A percentile compares a stretch with the other conserved stretches of the same genome.
These are phyloP conservation scores for Scarus forsteni DNA, from an alignment of 2,797 vertebrate genomes.

Conservation along the genomic window DNA sequence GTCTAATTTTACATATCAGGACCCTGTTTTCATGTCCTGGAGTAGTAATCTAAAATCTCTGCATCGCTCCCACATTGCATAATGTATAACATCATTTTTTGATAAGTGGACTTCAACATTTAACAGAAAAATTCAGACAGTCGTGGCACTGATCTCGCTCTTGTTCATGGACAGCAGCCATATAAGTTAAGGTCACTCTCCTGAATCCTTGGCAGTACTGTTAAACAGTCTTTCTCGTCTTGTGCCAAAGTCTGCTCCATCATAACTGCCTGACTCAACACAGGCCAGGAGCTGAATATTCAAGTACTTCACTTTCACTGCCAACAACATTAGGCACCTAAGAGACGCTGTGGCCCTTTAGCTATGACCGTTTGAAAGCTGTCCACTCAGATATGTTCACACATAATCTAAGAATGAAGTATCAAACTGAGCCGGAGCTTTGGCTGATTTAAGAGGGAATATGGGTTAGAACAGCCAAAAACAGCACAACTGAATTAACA, in stretches of 20 bases:
- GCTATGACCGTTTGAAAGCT: conserved; percentile 9
- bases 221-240: conserved; percentile 28
- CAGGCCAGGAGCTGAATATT: conserved; percentile 42
- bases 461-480: background rate
- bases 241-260: conserved; percentile 33
- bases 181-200: background rate
- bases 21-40: too few relatives aligned
- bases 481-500: background rate
- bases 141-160: background rate
- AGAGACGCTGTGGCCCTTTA: conserved; percentile 25
- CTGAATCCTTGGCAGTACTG: conserved; percentile 27
- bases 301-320: conserved; percentile 40
- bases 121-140: conserved; percentile 1
- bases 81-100: background rate
- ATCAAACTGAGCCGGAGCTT: background rate
- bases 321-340: conserved; percentile 43
- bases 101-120: background rate
- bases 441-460: background rate
- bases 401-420: background rate
- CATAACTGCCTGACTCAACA: conserved; percentile 40
- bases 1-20: too few relatives aligned
- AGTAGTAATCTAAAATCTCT: too few relatives aligned
- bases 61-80: background rate
- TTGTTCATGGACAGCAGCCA: conserved; percentile 7
- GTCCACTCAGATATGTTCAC: conserved; percentile 28